Conservation (phyloP, 2,113 vertebrate genomes). For the Coreoperca whiteheadi region DNA sequence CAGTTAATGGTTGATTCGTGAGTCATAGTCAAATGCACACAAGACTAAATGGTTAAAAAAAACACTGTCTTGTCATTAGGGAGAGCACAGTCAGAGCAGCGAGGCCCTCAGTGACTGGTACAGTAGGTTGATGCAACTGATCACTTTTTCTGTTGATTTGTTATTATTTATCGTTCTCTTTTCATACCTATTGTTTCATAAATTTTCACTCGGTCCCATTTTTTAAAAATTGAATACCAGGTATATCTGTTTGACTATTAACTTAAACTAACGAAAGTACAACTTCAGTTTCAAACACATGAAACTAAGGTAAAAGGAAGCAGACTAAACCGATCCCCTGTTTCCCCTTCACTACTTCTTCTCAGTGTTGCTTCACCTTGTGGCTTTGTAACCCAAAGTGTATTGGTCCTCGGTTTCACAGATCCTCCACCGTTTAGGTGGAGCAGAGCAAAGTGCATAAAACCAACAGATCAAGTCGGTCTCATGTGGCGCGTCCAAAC, state of each 20-base stretch:
- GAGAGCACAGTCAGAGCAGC: conserved; percentile 11
- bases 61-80: conserved; percentile 7
- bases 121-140: conserved; percentile 15
- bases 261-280: neutral
- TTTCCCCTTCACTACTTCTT: neutral
- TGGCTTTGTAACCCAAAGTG: neutral
- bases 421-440: conserved; percentile 10
- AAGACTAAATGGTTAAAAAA: neutral
- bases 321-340: neutral
- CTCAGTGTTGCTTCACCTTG: neutral
- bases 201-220: neutral
- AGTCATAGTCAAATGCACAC: neutral
- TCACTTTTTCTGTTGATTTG: conserved; percentile 5
- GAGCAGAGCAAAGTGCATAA: conserved; percentile 20
- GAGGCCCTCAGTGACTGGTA: neutral
- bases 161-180: neutral
- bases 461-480: conserved; percentile 28
- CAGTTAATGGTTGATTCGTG: neutral
- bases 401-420: neutral
- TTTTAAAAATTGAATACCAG: neutral
- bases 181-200: neutral
- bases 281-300: neutral
- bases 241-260: neutral
- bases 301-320: neutral
- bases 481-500: conserved; percentile 15